A percentile compares a stretch with the other conserved stretches of the same genome.
Evolutionary conservation across 2,797 vertebrate species (phyloP).

Genomic region (Clamator glandarius): DNA sequence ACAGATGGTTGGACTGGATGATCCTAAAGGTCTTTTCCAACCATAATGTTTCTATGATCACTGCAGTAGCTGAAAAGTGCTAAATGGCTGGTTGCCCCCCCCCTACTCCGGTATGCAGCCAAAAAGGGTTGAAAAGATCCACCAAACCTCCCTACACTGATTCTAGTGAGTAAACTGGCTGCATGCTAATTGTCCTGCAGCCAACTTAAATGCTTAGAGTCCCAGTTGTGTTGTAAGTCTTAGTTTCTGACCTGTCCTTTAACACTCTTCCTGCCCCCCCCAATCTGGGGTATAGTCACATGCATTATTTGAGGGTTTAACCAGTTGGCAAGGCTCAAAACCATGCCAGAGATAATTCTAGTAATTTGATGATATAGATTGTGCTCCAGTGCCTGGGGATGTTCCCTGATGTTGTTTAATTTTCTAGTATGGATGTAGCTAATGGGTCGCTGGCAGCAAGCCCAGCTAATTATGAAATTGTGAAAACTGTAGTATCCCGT

Average conservation of each 20-base stretch:
- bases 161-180: not conserved
- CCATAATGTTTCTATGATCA: not conserved
- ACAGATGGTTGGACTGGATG: too few relatives aligned
- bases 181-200: not conserved
- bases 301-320: not conserved
- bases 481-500: conserved; percentile 20
- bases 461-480: conserved; percentile 22
- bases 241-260: not conserved
- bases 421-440: conserved; percentile 20
- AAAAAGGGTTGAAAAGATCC: not conserved
- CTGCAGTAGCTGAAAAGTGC: not conserved
- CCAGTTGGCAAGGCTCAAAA: not conserved
- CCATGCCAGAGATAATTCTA: conserved; percentile 1
- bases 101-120: not conserved
- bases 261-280: not conserved
- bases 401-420: conserved; percentile 43
- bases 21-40: too few relatives aligned
- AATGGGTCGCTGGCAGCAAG: conserved; percentile 46
- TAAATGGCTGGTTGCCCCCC: not conserved
- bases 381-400: not conserved
- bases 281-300: not conserved
- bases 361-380: not conserved
- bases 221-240: not conserved
- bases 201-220: not conserved
- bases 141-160: not conserved